Evolutionary conservation across 2,113 vertebrate species (phyloP).

Genomic region (Murina feae): DNA sequence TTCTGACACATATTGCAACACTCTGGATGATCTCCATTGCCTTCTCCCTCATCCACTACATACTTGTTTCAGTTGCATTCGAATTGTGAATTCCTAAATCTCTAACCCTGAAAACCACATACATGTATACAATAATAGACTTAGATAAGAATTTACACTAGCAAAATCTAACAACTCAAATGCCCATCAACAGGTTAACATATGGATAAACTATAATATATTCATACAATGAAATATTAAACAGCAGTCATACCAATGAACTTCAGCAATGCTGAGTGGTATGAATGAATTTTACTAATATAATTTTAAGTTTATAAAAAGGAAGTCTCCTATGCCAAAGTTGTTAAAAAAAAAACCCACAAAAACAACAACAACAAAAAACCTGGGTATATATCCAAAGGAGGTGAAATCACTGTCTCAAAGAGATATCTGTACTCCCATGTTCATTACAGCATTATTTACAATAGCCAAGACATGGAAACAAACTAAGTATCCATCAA

Average conservation of each 20-base stretch:
- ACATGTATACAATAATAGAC: neutral
- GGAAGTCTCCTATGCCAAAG: neutral
- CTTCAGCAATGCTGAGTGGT: neutral
- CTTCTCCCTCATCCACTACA: neutral
- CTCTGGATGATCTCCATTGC: neutral
- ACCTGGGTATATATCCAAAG: neutral
- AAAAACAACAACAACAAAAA: neutral
- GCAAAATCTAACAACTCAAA: neutral
- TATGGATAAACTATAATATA: neutral
- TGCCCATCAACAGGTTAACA: neutral
- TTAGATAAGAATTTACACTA: neutral
- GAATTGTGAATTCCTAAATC: constrained; percentile 6
- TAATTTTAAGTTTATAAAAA: constrained; percentile 25
- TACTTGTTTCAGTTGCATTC: neutral
- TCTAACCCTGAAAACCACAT: neutral
- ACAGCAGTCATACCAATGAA: neutral
- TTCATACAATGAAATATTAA: neutral
- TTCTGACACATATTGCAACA: neutral
- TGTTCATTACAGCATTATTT: neutral
- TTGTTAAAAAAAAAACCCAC: neutral
- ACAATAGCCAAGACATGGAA: neutral
- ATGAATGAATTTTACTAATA: neutral
- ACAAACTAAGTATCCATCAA: neutral
- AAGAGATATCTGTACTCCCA: neutral
- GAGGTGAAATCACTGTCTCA: neutral